Conservation (phyloP, 2,113 vertebrate genomes). For the Pollimyrus isidori region DNA sequence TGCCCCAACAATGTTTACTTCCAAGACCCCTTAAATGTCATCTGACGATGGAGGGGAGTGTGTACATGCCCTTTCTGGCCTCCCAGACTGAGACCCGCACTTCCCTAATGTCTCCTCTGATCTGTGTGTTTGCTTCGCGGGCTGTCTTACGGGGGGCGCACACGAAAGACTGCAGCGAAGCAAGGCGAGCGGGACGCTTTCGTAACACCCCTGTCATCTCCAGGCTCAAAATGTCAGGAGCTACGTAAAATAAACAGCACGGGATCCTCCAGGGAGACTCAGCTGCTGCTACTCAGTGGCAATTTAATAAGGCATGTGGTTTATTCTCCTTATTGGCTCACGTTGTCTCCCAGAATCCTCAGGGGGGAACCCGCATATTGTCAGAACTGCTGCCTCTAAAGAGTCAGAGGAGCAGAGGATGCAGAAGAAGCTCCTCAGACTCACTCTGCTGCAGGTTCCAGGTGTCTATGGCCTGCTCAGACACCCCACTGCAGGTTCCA, state of each 20-base stretch:
- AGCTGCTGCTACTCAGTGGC: conserved; percentile 26
- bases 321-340: conserved; percentile 10
- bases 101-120: conserved; percentile 51
- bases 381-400: background rate
- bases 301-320: background rate
- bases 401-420: background rate
- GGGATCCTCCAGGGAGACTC: conserved; percentile 25
- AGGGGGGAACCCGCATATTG: background rate
- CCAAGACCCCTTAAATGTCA: conserved; percentile 33
- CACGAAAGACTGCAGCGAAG: conserved; percentile 21
- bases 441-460: background rate
- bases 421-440: background rate
- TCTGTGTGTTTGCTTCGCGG: conserved; percentile 29
- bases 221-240: conserved; percentile 27
- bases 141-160: conserved; percentile 14
- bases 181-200: conserved; percentile 30
- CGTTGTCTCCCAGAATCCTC: background rate
- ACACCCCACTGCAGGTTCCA: no score
- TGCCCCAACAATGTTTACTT: conserved; percentile 33
- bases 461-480: background rate
- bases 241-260: conserved; percentile 46
- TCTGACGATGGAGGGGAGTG: conserved; percentile 26
- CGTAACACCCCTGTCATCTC: conserved; percentile 40
- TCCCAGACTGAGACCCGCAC: conserved; percentile 38
- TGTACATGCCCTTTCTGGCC: conserved; percentile 25